Percentiles rank a stretch among this genome's conserved stretches.
Evolutionary conservation across 2,888 invertebrate genomes (phyloP).

Genomic region (Drosophila birchii): DNA sequence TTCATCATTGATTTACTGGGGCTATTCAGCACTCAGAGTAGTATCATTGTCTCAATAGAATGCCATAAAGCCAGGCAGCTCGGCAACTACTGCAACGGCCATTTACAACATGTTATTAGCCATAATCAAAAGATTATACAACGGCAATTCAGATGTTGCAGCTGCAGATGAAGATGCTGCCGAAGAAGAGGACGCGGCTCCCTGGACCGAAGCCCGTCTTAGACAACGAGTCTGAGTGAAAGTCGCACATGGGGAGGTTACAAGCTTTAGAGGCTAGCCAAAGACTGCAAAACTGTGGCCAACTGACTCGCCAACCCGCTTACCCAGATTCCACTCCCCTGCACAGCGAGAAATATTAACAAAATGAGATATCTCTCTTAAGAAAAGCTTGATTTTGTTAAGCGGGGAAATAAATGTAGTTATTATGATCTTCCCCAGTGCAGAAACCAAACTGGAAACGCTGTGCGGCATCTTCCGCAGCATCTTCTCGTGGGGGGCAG

Average conservation of each 20-base stretch:
- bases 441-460: constrained; percentile 58
- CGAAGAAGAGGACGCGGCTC: constrained; percentile 37
- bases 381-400: background rate
- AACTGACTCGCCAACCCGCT: constrained; percentile 67
- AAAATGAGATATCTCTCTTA: background rate
- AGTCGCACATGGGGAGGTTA: constrained; percentile 44
- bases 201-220: constrained; percentile 16
- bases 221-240: constrained; percentile 54
- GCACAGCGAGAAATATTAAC: constrained; percentile 4
- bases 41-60: constrained; percentile 35
- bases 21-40: constrained; percentile 9
- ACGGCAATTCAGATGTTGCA: constrained; percentile 47
- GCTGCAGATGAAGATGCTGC: constrained; percentile 49
- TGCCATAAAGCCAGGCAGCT: constrained; percentile 23
- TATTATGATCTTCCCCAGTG: constrained; percentile 1
- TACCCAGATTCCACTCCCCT: constrained; percentile 55
- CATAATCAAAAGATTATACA: constrained; percentile 59
- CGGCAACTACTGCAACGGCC: constrained; percentile 11
- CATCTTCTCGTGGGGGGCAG: constrained; percentile 42
- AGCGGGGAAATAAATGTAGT: background rate
- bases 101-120: constrained; percentile 46
- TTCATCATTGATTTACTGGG: constrained; percentile 30
- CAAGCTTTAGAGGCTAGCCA: constrained; percentile 28
- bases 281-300: constrained; percentile 41
- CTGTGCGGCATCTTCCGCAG: constrained; percentile 62